Evolutionary conservation across 2,113 vertebrate genomes (phyloP).

Genomic region (Columba livia): DNA sequence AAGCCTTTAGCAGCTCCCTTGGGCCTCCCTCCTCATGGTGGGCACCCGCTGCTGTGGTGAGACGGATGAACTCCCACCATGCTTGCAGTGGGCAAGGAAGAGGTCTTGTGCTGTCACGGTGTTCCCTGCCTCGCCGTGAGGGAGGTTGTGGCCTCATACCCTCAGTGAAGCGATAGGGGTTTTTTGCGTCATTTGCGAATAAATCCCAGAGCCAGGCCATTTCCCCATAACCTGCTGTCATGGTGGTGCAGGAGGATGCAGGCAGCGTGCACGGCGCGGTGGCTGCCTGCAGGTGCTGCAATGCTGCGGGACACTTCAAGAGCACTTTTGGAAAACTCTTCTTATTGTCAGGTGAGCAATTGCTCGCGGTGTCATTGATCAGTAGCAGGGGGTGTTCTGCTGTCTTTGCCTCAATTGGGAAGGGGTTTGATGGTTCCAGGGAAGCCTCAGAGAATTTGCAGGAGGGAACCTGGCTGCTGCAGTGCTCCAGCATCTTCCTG

Average conservation of each 20-base stretch:
- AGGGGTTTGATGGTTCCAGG: fast-evolving
- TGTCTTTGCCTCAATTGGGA: fast-evolving
- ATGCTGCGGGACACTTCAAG: fast-evolving
- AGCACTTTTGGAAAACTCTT: fast-evolving
- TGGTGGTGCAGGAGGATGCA: fast-evolving
- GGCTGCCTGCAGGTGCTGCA: not conserved
- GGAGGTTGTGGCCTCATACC: not conserved
- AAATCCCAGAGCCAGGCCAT: fast-evolving
- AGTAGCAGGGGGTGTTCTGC: not conserved
- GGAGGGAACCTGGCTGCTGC: not conserved
- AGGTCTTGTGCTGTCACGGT: fast-evolving
- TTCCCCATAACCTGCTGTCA: fast-evolving
- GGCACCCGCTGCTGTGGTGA: too few relatives aligned
- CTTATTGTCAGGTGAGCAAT: fast-evolving
- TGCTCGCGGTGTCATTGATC: fast-evolving
- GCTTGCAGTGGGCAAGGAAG: fast-evolving
- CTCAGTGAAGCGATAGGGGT: fast-evolving
- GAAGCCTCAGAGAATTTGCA: not conserved
- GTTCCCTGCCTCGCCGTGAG: fast-evolving
- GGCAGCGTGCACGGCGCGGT: fast-evolving
- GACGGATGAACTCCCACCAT: fast-evolving
- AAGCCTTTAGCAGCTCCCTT: not conserved
- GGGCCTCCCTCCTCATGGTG: too few relatives aligned
- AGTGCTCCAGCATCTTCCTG: fast-evolving
- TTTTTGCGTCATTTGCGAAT: fast-evolving